phyloP scores from a whole-genome alignment of 2,888 invertebrate genomes.

The Cheiracanthium punctorium region DNA sequence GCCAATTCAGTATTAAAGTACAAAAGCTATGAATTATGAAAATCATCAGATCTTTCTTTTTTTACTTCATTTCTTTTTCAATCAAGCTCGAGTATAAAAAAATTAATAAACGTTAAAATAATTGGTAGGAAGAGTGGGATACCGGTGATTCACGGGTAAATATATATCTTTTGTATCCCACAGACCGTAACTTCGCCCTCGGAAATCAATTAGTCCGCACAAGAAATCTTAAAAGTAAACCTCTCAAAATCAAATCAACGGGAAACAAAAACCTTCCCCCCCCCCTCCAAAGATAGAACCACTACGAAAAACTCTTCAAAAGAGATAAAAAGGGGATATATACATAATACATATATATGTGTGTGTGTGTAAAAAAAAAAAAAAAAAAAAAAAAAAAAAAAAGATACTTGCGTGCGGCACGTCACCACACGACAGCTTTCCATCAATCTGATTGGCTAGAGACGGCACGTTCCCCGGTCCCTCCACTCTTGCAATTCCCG shows the following conservation, averaged over 20 bases:
- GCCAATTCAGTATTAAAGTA: too few species aligned
- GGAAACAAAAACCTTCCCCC: not conserved
- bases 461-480: slow-evolving; percentile 45
- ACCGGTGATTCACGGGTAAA: not conserved
- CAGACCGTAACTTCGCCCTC: not conserved
- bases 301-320: not conserved
- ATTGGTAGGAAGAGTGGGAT: not conserved
- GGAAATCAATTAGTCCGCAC: slow-evolving; percentile 32
- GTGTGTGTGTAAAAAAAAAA: not conserved
- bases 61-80: too few species aligned
- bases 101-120: not conserved
- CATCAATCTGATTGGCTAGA: slow-evolving; percentile 66
- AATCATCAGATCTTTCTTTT: too few species aligned
- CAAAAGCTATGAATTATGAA: too few species aligned
- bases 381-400: not conserved
- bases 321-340: not conserved
- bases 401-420: slow-evolving; percentile 35
- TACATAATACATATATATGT: not conserved
- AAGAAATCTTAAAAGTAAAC: slow-evolving; percentile 50
- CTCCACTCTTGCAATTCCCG: not conserved
- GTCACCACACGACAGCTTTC: slow-evolving; percentile 64
- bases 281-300: not conserved
- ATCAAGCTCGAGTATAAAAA: not conserved
- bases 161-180: not conserved
- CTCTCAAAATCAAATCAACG: slow-evolving; percentile 65